These are phyloP conservation scores for Alloplasta piceator DNA, from an alignment of 2,888 invertebrate species.

Conservation along the genomic window DNA sequence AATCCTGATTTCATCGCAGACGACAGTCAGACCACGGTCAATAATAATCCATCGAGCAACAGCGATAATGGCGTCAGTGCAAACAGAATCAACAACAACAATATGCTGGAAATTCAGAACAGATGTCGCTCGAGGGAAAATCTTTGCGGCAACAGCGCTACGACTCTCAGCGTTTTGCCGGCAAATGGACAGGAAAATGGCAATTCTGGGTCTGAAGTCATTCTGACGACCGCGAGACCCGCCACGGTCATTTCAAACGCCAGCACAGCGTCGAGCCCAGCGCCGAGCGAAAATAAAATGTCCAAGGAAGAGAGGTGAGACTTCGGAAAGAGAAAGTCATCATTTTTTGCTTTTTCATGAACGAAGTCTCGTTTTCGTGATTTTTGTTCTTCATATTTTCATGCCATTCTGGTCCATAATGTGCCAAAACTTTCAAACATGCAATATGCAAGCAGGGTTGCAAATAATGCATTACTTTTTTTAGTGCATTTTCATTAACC, in stretches of 20 bases:
- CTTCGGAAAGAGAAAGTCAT: not conserved
- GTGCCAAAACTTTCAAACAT: too few species aligned
- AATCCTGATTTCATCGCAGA: constrained; percentile 88
- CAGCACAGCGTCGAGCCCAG: constrained; percentile 85
- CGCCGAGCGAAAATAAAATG: constrained; percentile 85
- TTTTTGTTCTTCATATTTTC: not conserved
- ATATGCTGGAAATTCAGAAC: constrained; percentile 81
- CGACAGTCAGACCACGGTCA: constrained; percentile 74
- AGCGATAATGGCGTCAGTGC: constrained; percentile 68
- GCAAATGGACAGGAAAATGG: constrained; percentile 79
- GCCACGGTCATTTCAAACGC: constrained; percentile 88
- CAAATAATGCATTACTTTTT: too few species aligned
- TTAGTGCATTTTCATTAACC: too few species aligned
- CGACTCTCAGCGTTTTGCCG: constrained; percentile 79
- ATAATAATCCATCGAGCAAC: constrained; percentile 76
- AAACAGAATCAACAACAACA: constrained; percentile 81
- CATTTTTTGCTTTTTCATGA: constrained; percentile 8
- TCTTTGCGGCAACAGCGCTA: constrained; percentile 80
- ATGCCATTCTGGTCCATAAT: not conserved
- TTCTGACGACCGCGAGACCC: constrained; percentile 87
- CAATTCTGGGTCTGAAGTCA: constrained; percentile 84
- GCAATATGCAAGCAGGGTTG: too few species aligned
- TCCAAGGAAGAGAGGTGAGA: constrained; percentile 85
- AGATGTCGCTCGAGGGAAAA: constrained; percentile 83
- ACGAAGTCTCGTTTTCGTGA: not conserved